Conservation (phyloP, 2,797 vertebrate species). For the Vespertilio murinus region DNA sequence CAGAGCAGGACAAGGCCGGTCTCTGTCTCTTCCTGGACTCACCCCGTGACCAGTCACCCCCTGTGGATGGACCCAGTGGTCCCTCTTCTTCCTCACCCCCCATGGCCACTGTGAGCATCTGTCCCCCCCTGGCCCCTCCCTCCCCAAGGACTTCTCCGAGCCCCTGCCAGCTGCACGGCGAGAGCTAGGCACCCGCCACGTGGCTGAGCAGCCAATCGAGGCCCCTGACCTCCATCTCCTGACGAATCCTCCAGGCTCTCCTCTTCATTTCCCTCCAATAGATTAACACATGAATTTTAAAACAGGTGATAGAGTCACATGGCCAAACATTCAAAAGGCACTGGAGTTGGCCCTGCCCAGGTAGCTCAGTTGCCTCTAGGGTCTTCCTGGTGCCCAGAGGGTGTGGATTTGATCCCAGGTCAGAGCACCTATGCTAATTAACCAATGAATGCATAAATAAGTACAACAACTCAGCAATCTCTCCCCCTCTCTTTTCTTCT, state of each 20-base stretch:
- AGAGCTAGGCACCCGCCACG: not conserved
- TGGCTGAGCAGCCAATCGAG: too few relatives aligned
- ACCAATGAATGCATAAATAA: too few relatives aligned
- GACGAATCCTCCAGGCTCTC: not conserved
- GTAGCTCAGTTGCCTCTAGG: too few relatives aligned
- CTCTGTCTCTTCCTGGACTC: not conserved
- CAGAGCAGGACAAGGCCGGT: not conserved
- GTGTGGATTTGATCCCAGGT: too few relatives aligned
- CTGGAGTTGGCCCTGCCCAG: not conserved
- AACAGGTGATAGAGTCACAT: not conserved
- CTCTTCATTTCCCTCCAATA: not conserved
- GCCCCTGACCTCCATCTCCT: not conserved
- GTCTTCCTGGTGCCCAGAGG: too few relatives aligned
- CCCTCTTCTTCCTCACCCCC: not conserved
- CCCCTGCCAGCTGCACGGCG: not conserved
- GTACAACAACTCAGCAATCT: too few relatives aligned
- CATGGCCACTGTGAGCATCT: too few relatives aligned
- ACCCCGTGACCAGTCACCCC: not conserved
- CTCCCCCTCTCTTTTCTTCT: too few relatives aligned
- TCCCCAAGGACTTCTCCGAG: not conserved
- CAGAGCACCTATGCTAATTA: too few relatives aligned
- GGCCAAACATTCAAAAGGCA: not conserved
- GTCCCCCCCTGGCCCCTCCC: not conserved
- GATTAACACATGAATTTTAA: not conserved
- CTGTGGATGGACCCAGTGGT: not conserved